A percentile compares a stretch with the other conserved stretches of the same genome.
phyloP scores from a whole-genome alignment of 2,797 vertebrate genomes.

The Iguana delicatissima region DNA sequence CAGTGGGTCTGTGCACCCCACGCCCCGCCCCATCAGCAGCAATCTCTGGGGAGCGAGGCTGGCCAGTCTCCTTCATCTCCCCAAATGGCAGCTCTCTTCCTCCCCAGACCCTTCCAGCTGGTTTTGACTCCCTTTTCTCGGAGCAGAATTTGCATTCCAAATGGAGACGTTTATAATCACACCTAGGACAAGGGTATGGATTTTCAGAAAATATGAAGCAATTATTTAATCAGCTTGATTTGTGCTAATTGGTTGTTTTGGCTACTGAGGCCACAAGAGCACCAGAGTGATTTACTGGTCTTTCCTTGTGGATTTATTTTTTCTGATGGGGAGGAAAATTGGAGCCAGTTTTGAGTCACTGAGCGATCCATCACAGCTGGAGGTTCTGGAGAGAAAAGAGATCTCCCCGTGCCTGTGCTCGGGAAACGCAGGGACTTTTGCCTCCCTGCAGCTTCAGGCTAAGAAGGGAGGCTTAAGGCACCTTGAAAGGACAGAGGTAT shows the following conservation, averaged over 20 bases:
- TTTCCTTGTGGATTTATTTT: neutral
- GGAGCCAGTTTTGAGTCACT: neutral
- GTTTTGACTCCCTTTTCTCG: neutral
- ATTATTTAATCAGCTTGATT: constrained; percentile 30
- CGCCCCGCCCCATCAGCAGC: too few species aligned
- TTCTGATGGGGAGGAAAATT: neutral
- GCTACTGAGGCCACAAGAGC: constrained; percentile 24
- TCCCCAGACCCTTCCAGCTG: neutral
- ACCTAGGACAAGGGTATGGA: constrained; percentile 9
- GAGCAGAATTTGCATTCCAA: constrained; percentile 22
- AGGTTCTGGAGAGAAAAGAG: neutral
- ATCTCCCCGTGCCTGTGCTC: too few species aligned
- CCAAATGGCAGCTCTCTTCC: neutral
- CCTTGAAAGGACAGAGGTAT: neutral
- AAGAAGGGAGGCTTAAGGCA: too few species aligned
- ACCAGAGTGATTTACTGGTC: neutral
- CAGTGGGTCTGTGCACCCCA: too few species aligned
- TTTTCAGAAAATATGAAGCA: constrained; percentile 36
- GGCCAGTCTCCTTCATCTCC: neutral
- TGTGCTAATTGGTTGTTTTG: constrained; percentile 40
- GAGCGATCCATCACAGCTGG: neutral
- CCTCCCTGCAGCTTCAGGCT: neutral
- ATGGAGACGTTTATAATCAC: constrained; percentile 31
- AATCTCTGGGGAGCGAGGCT: too few species aligned
- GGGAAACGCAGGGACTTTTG: accelerated